phyloP scores from a whole-genome alignment of 1,140 invertebrate species.

The Euborellia annulipes region DNA sequence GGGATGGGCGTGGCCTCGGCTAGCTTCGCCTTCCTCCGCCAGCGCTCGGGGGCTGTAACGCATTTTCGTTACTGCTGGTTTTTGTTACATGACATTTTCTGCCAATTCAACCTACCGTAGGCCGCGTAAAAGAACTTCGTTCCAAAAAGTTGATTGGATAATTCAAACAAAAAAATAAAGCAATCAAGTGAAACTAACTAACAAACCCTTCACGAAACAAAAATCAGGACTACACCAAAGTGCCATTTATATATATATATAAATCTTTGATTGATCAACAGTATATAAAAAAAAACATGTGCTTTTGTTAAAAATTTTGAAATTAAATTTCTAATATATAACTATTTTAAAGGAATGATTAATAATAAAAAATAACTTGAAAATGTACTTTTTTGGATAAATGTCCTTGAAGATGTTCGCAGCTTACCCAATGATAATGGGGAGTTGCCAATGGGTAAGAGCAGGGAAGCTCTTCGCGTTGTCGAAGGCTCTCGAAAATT shows the following conservation, averaged over 20 bases:
- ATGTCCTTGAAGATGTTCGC: constrained; percentile 14
- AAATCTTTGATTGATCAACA: not conserved
- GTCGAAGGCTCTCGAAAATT: constrained; percentile 79
- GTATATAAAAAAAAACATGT: not conserved
- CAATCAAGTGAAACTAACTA: no score
- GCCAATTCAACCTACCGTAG: no score
- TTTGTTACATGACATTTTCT: no score
- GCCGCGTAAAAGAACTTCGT: no score
- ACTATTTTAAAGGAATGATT: not conserved
- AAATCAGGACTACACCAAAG: not conserved
- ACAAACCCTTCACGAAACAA: no score
- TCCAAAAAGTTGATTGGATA: no score
- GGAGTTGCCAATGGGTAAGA: constrained; percentile 63
- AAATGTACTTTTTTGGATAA: not conserved
- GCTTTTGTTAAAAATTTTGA: not conserved
- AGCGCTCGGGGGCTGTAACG: no score
- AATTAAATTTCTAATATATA: not conserved
- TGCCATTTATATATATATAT: not conserved
- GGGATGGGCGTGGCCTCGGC: no score
- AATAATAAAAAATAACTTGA: not conserved
- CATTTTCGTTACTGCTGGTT: no score
- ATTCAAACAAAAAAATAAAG: no score
- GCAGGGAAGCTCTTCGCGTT: constrained; percentile 71
- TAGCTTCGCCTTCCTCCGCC: no score
- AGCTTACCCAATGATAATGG: constrained; percentile 53